phyloP scores from a whole-genome alignment of 35 echinoderm and acorn worm genomes.

The Acanthaster planci region DNA sequence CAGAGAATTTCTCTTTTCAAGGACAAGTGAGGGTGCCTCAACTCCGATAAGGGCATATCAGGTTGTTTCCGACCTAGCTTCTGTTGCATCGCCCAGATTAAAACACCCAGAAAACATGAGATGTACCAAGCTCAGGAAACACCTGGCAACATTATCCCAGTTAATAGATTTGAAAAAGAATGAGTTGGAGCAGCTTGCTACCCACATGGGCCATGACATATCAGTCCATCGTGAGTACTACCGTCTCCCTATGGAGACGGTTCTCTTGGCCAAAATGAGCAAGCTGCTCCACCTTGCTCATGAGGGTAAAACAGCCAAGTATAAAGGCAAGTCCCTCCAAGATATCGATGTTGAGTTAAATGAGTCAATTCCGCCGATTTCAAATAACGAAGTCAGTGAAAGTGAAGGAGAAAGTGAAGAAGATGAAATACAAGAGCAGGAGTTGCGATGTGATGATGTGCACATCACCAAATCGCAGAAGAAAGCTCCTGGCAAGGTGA shows the following conservation, averaged over 20 bases:
- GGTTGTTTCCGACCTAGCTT: background rate
- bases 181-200: constrained; percentile 61
- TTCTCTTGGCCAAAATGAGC: constrained; percentile 59
- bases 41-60: constrained; percentile 5
- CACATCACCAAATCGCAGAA: no score
- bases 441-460: no score
- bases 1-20: background rate
- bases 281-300: background rate
- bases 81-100: background rate
- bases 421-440: background rate
- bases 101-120: background rate
- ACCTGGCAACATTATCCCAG: constrained; percentile 63
- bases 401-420: background rate
- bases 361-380: background rate
- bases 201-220: constrained; percentile 54
- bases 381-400: background rate
- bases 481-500: background rate
- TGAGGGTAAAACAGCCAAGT: background rate
- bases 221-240: constrained; percentile 59
- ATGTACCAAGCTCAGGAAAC: constrained; percentile 37
- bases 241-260: constrained; percentile 46
- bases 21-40: background rate
- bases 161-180: constrained; percentile 41
- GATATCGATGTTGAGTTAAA: background rate
- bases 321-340: background rate